Conservation (phyloP, 2,797 vertebrate genomes). For the Falco novaeseelandiae region DNA sequence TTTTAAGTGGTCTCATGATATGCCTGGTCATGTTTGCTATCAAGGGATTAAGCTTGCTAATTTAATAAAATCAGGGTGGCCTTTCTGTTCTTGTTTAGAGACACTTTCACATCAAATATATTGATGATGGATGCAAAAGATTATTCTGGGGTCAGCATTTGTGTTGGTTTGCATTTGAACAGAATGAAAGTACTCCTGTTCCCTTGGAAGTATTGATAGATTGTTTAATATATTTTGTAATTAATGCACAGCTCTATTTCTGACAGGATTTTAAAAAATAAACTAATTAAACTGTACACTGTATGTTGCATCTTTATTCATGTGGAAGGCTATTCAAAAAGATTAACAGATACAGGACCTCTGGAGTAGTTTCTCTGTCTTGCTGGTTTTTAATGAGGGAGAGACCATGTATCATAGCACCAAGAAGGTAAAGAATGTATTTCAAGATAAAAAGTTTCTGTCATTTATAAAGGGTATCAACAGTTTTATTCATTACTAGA, state of each 20-base stretch:
- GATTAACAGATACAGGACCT: background rate
- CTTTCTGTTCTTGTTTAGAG: background rate
- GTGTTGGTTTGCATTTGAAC: slow-evolving; percentile 2
- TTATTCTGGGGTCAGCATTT: background rate
- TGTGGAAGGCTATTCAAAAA: background rate
- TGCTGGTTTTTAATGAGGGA: background rate
- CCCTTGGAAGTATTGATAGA: background rate
- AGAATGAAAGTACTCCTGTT: background rate
- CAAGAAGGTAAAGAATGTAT: background rate
- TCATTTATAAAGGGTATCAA: background rate
- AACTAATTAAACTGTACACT: slow-evolving; percentile 16
- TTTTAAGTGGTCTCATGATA: background rate
- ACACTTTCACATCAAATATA: background rate
- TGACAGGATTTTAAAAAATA: slow-evolving; percentile 35
- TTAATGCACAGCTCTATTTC: slow-evolving; percentile 40
- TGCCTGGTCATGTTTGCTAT: background rate
- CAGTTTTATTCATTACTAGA: background rate
- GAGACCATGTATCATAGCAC: background rate
- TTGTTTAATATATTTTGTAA: slow-evolving; percentile 64
- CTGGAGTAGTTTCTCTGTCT: background rate
- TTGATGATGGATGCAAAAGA: background rate
- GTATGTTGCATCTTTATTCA: background rate
- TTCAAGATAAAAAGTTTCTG: background rate
- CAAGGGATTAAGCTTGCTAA: background rate
- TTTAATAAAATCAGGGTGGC: background rate